phyloP scores from a whole-genome alignment of 2,113 vertebrate genomes.

The Mesoclemmys tuberculata region DNA sequence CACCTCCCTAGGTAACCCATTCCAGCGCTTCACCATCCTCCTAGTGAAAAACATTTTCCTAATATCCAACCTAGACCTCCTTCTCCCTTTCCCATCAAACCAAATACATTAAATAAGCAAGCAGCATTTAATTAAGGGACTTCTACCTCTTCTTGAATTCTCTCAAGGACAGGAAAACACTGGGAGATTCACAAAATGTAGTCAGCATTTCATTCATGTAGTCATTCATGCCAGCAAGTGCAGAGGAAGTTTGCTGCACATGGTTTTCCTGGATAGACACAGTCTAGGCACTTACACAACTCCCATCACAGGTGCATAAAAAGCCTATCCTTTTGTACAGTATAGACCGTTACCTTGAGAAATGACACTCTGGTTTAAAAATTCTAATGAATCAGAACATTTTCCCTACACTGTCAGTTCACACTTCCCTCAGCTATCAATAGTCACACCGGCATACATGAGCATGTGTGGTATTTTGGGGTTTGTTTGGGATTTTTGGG shows the following conservation, averaged over 20 bases:
- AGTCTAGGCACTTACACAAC: background rate
- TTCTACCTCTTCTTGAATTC: background rate
- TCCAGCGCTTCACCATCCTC: too few relatives aligned
- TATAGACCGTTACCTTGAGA: background rate
- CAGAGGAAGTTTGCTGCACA: background rate
- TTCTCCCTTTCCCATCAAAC: background rate
- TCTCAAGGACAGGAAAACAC: background rate
- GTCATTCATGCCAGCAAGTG: background rate
- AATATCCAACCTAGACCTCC: too few relatives aligned
- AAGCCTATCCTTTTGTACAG: background rate
- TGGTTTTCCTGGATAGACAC: background rate
- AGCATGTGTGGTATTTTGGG: background rate
- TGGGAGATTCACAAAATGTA: background rate
- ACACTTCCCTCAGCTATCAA: slow-evolving; percentile 1
- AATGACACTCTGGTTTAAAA: background rate
- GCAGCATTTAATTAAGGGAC: background rate
- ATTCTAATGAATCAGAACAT: background rate
- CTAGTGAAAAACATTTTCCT: too few relatives aligned
- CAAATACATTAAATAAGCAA: background rate
- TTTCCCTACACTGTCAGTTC: background rate
- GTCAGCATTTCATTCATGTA: background rate
- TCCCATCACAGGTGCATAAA: background rate
- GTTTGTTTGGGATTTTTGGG: background rate
- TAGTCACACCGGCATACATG: background rate
- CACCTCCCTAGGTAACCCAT: too few relatives aligned